Percentiles rank a stretch among this genome's conserved stretches.
Conservation (phyloP, 2,797 vertebrate genomes). For the Gymnothorax reevesii region DNA sequence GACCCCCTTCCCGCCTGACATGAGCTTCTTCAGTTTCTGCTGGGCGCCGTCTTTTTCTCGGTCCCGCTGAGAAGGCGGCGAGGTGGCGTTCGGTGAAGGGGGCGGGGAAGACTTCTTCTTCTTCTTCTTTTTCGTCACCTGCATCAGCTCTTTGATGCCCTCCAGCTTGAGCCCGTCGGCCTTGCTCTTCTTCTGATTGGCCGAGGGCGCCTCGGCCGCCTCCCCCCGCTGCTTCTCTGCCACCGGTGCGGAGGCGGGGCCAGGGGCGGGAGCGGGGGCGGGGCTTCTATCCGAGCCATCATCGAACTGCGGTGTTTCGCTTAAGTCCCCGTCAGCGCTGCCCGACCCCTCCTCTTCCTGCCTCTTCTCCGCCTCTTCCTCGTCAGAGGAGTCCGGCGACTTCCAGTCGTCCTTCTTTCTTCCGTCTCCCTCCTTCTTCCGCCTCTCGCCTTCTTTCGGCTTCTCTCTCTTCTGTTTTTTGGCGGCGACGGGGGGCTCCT, state of each 20-base stretch:
- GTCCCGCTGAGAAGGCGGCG: conserved; percentile 40
- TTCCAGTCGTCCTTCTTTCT: conserved; percentile 68
- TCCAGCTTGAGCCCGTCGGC: conserved; percentile 66
- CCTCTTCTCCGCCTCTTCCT: conserved; percentile 41
- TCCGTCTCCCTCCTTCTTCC: background rate
- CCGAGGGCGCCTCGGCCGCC: conserved; percentile 48
- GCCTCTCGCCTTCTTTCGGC: conserved; percentile 70
- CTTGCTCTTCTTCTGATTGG: conserved; percentile 78
- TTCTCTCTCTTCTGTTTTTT: conserved; percentile 88
- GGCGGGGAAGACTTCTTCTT: conserved; percentile 34
- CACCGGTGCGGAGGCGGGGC: conserved; percentile 25
- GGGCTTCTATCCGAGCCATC: conserved; percentile 33
- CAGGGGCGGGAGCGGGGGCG: background rate
- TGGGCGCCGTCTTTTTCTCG: conserved; percentile 50
- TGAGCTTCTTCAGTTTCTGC: conserved; percentile 71
- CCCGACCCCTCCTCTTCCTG: conserved; percentile 51
- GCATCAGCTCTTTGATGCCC: conserved; percentile 68
- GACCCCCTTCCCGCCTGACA: conserved; percentile 56
- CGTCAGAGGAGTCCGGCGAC: conserved; percentile 26
- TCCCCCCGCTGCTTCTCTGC: conserved; percentile 57
- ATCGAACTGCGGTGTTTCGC: conserved; percentile 56
- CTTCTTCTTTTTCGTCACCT: conserved; percentile 69
- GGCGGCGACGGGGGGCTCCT: conserved; percentile 67
- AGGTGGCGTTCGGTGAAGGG: background rate
- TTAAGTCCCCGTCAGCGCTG: conserved; percentile 61